Base-by-base conservation (phyloP, 1,140 invertebrate species). In the Achatina immaculata region DNA sequence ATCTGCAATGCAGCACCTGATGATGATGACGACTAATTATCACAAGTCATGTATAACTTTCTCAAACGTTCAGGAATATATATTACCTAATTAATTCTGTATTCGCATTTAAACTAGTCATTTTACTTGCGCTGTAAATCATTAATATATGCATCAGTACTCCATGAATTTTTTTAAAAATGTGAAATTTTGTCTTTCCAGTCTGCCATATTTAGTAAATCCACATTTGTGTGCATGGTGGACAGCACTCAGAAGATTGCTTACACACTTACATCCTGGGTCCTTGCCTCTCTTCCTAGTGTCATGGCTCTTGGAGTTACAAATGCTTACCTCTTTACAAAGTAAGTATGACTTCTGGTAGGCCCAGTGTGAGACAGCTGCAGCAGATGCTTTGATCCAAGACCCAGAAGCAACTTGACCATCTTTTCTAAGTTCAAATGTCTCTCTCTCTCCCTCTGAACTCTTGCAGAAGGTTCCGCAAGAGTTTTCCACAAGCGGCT, bases 161-260 rank as follows among this genome's bases (percentile, higher is more conserved):
- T n/a, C n/a, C n/a, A n/a, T n/a, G n/a, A n/a, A n/a, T n/a, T n/a
- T n/a, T n/a, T n/a, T n/a, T n/a, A n/a, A n/a, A n/a, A n/a, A n/a
- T n/a, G n/a, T n/a, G n/a, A n/a, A n/a, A n/a, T n/a, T n/a, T n/a
- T 73, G 7, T 16, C 71, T 73, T 9, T 16, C 19, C 65, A 78
- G 76, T 66, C 76, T 24, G 42, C 76, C 1, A 38, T 55, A 16
- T 78, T 78, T 43, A 68, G 65, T 40, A n/a, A 68, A 31, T 58
- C 76, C 9, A 34, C 31, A 1, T 78, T 31, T 62, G 38, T 78
- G 1, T 78, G 76, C 31, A 66, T 68, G 65, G 43, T 68, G 4
- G 76, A 78, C 76, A 78, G 58, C n/a, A 68, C 36, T 19, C 38
- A 78, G 31, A 58, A 78, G 31, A 38, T 78, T 3, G 76, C 76